A percentile compares a stretch with the other conserved stretches of the same genome.
Evolutionary conservation across 2,888 invertebrate species (phyloP).

Genomic region (Palloptera scutellata): DNA sequence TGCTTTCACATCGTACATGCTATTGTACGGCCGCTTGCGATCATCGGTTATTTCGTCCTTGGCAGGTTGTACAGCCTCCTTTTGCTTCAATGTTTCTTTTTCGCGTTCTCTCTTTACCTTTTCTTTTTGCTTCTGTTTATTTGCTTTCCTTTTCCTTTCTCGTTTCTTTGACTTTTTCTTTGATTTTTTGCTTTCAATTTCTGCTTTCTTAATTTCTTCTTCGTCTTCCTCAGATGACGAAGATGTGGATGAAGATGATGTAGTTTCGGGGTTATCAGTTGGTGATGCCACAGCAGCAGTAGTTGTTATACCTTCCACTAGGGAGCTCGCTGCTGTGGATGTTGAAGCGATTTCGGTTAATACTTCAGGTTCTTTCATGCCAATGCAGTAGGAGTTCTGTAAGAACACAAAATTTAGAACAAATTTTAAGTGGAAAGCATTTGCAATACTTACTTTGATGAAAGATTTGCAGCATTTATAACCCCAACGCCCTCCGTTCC

Average conservation of each 20-base stretch:
- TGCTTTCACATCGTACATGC: slow-evolving; percentile 82
- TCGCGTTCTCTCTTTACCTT: slow-evolving; percentile 32
- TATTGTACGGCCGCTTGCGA: slow-evolving; percentile 91
- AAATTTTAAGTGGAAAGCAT: no score
- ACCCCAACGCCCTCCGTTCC: slow-evolving; percentile 94
- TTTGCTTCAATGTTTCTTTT: slow-evolving; percentile 15
- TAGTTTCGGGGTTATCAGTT: slow-evolving; percentile 39
- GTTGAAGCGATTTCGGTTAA: slow-evolving; percentile 41
- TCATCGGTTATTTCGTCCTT: slow-evolving; percentile 77
- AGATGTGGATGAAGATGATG: slow-evolving; percentile 35
- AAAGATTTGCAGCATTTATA: slow-evolving; percentile 95
- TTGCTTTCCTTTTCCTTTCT: slow-evolving; percentile 57
- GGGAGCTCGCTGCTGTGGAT: slow-evolving; percentile 22
- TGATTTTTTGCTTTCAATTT: slow-evolving; percentile 44
- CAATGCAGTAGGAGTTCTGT: slow-evolving; percentile 58
- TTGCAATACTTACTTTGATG: slow-evolving; percentile 65
- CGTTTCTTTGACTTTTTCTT: slow-evolving; percentile 55
- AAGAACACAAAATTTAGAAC: not conserved
- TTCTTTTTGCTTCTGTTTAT: slow-evolving; percentile 57
- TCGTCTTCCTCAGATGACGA: slow-evolving; percentile 65
- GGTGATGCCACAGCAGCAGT: slow-evolving; percentile 30
- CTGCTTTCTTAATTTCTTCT: slow-evolving; percentile 48
- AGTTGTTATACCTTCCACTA: slow-evolving; percentile 8
- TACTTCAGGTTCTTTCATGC: slow-evolving; percentile 48
- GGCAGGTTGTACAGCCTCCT: slow-evolving; percentile 44